A percentile compares a stretch with the other conserved stretches of the same genome.
These are phyloP conservation scores for Pteropus rufus DNA, from an alignment of 2,797 vertebrate species.

Conservation along the genomic window DNA sequence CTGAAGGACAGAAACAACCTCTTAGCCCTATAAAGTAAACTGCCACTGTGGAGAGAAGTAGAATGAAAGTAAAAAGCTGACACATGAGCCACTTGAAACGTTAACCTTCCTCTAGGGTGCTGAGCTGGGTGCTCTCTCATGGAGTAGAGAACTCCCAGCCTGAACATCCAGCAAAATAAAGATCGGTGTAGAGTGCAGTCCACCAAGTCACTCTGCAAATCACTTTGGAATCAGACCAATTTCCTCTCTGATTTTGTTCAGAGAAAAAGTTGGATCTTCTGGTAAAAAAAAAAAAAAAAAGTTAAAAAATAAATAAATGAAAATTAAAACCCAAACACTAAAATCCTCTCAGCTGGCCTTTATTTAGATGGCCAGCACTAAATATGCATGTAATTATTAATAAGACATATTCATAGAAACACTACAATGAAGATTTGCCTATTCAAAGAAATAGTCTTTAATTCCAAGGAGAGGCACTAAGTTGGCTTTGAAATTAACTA, in stretches of 20 bases:
- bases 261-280: conserved; percentile 45
- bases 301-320: neutral
- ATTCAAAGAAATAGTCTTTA: conserved; percentile 28
- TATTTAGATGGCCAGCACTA: neutral
- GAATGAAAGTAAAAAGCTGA: neutral
- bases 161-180: conserved; percentile 19
- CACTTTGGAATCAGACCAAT: conserved; percentile 46
- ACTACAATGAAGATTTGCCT: neutral
- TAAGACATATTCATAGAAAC: neutral
- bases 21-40: conserved; percentile 31
- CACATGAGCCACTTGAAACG: neutral
- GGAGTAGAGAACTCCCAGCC: neutral
- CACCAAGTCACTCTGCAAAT: neutral
- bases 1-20: conserved; percentile 29
- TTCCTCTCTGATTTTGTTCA: neutral
- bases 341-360: neutral
- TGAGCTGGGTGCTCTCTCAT: neutral
- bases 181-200: neutral
- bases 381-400: conserved; percentile 44
- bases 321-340: neutral
- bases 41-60: neutral
- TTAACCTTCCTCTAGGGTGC: conserved; percentile 3
- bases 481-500: conserved; percentile 54
- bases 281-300: neutral
- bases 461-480: conserved; percentile 49